Base-by-base conservation (phyloP, 1,140 invertebrate species). In the Mercenaria mercenaria region DNA sequence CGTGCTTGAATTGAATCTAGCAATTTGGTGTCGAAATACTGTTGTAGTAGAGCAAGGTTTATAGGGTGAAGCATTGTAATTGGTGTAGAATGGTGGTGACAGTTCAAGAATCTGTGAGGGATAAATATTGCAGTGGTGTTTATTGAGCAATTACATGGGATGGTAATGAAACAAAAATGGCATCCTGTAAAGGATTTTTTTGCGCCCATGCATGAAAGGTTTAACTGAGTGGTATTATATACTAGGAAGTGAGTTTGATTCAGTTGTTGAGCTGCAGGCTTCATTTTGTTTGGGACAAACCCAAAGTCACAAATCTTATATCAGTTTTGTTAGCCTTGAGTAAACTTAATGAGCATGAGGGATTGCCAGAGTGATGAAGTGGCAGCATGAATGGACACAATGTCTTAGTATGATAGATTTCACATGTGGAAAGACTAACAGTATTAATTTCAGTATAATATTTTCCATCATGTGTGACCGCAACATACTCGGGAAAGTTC, bases 71-170 rank as follows among this genome's bases (percentile, higher is more conserved):
- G 34, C 11, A 11, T 67, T 10, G 64, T 67, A 34, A 67, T 67
- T 34, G 26, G 26, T 32, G 10, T 37, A 4, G 10, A 10, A 34
- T 67, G 64, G n/a, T 67, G 64, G 32, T 67, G 64, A 34, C 64
- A 67, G 34, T 67, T 10, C 11, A n/a, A 32, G 11, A 67, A 34
- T 34, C 64, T 67, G 11, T 67, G 26, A 20, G 64, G 64, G n/a
- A 67, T 67, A n/a, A 34, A 67, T 4, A n/a, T 34, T 67, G 64
- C 2, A 6, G 11, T 26, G 3, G 64, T 67, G n/a, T 29, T 34
- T 34, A 67, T 67, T 67, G 64, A 67, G 34, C 64, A 67, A 34
- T 67, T 67, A 34, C 64, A 67, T 67, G 64, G 64, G n/a, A 67
- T 34, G 20, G 64, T 32, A 15, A 67, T 34, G 4, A 67, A 20